A percentile compares a stretch with the other conserved stretches of the same genome.
phyloP scores from a whole-genome alignment of 92 coral and sea anemone genomes.

The Palythoa caribaeorum region DNA sequence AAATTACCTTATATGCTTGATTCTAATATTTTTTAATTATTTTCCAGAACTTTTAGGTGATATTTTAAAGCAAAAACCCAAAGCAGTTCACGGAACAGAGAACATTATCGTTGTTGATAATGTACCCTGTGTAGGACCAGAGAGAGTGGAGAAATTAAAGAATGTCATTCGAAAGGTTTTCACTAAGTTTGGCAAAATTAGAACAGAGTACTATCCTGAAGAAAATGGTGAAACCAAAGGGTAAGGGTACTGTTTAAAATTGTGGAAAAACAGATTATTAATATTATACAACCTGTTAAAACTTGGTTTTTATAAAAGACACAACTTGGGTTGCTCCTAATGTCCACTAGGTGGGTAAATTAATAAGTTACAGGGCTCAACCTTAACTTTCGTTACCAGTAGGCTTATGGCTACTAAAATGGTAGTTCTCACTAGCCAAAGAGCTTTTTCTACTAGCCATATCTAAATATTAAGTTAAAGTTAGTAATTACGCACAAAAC shows the following conservation, averaged over 20 bases:
- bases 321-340: no score
- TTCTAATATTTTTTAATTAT: background rate
- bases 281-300: no score
- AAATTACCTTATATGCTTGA: no score
- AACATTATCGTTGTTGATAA: constrained; percentile 92
- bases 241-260: constrained; percentile 55
- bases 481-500: no score
- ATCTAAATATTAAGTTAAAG: no score
- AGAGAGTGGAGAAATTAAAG: constrained; percentile 90
- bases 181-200: constrained; percentile 93
- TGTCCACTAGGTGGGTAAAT: no score
- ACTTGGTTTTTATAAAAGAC: no score
- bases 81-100: constrained; percentile 78
- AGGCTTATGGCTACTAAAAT: no score
- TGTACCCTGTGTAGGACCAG: constrained; percentile 91
- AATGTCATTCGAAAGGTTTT: constrained; percentile 97
- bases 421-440: no score
- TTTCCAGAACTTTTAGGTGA: constrained; percentile 88
- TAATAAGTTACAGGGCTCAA: no score
- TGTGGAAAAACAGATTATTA: background rate
- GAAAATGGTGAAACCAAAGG: constrained; percentile 91
- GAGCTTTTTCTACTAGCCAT: no score
- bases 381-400: no score
- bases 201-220: constrained; percentile 91
- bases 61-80: constrained; percentile 73